Evolutionary conservation across 2,888 invertebrate species (phyloP), one percentile per base, ranked within the genome.

Genomic region (Chesias legatella): DNA sequence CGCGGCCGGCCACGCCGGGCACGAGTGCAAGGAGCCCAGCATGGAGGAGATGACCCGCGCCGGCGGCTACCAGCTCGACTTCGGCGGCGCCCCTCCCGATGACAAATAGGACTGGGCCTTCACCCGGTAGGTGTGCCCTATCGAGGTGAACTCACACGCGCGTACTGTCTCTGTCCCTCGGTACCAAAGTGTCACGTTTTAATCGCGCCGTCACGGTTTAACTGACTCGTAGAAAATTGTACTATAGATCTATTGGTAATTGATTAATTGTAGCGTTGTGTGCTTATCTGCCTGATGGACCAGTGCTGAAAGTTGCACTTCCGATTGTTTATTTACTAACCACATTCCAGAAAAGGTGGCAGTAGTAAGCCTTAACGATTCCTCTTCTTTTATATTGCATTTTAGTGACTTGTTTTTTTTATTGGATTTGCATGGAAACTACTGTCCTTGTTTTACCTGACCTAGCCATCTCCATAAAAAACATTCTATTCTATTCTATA

Each of bases 41-140:
- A 95, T 98, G 92, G 97, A 98, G 77, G 96, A 96, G 79, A 94
- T 96, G 83, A 95, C 96, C 25, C 90, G 93, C 59, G 91, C 92
- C 52, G 91, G 92, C 53, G 90, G 91, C 48, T 93, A 92, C 66
- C 92, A 91, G 74, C 79, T 93, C 46, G 93, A 93, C 76, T 93
- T 91, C 72, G 86, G 88, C 33, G 86, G 89, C 33, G 83, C 86
- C 29, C 88, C 86, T 37, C 52, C 77, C 31, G 52, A 72, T 43
- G 88, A 88, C 44, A 85, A 85, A 74, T 84, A 84, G 74, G 53
- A 37, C 33, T 47, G 52, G 49, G 36, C 43, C 35, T 50, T 42
- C 49, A 43, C 52, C 49, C 40, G 53, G 44, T 54, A 51, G 48
- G 46, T 30, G 24, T 27, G 20, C 10, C 36, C 45, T 30, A 38